Base-by-base conservation (phyloP, 2,888 invertebrate species). In the Tryphoninae sp. region DNA sequence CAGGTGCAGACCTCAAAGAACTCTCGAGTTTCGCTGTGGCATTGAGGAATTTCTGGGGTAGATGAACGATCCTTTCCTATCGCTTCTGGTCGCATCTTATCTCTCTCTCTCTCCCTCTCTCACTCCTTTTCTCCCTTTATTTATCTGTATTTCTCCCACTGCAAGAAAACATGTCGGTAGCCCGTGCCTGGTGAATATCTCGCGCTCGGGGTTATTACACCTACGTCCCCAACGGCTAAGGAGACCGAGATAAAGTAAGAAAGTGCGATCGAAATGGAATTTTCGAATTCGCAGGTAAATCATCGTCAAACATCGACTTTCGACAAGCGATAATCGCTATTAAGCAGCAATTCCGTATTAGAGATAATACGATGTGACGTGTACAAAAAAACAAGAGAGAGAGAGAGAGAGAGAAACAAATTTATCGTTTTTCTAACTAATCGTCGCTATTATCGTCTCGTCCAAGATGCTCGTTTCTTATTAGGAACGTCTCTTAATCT, bases 111-210 rank as follows among this genome's bases (percentile, higher is more conserved):
- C 71, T 73, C 64, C 77, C 55, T 79, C 65, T 76, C 6, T 76
- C 4, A 1, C 33, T n/a, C 62, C 45, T 13, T 45, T 19, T 19
- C 19, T 19, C 19, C 19, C 59, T n/a, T 72, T 58, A 23, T 49
- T 59, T 2, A 13, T 51, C 73, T 62, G 9, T 62, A 22, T 40
- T 59, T 61, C 19, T 69, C n/a, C 16, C 74, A 6, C 73, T 7
- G 64, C 23, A 26, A 49, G 65, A 26, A 67, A 61, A 11, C 67
- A 64, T 75, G 80, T 65, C 61, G 71, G 80, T 61, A 62, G 62
- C 80, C 77, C 79, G 80, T 78, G 84, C 83, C 82, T 84, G 84
- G 84, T 85, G 85, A 81, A 84, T 81, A 85, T 80, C 81, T 81
- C 82, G 81, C 79, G 81, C 79, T 81, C 78, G 83, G 81, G 84